Percentiles rank a stretch among this genome's conserved stretches.
Evolutionary conservation across 2,113 vertebrate species (phyloP).

Genomic region (Prinia subflava): DNA sequence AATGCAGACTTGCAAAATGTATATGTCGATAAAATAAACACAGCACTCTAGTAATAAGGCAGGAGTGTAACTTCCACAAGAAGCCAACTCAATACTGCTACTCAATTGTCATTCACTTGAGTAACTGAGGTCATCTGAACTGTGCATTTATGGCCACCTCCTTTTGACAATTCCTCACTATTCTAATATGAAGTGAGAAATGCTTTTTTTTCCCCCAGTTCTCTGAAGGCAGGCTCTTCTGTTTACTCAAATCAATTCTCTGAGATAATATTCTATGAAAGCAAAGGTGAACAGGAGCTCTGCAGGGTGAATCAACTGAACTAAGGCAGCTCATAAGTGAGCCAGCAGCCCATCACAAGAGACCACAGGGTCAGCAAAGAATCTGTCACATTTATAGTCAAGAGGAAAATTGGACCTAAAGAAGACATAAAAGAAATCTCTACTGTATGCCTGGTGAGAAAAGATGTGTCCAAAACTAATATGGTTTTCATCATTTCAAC

Average conservation of each 20-base stretch:
- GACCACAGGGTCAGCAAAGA: background rate
- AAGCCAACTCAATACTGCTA: background rate
- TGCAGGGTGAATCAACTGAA: background rate
- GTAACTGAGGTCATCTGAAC: background rate
- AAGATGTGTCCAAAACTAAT: background rate
- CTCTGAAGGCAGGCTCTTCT: background rate
- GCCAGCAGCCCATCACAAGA: background rate
- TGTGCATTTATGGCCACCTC: background rate
- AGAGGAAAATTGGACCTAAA: constrained; percentile 18
- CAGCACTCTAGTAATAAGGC: background rate
- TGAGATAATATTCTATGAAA: background rate
- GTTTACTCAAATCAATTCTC: background rate
- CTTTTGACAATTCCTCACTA: background rate
- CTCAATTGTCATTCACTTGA: background rate
- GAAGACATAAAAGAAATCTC: background rate
- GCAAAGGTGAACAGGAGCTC: constrained; percentile 2
- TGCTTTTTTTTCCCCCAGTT: background rate
- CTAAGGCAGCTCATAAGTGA: background rate
- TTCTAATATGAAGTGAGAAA: background rate
- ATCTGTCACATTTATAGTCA: background rate
- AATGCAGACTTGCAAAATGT: constrained; percentile 44
- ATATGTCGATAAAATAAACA: background rate
- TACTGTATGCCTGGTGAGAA: background rate
- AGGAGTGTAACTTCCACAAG: background rate
- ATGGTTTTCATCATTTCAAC: background rate